These are phyloP conservation scores for Acronicta aceris DNA, from an alignment of 2,888 invertebrate species.

Conservation along the genomic window DNA sequence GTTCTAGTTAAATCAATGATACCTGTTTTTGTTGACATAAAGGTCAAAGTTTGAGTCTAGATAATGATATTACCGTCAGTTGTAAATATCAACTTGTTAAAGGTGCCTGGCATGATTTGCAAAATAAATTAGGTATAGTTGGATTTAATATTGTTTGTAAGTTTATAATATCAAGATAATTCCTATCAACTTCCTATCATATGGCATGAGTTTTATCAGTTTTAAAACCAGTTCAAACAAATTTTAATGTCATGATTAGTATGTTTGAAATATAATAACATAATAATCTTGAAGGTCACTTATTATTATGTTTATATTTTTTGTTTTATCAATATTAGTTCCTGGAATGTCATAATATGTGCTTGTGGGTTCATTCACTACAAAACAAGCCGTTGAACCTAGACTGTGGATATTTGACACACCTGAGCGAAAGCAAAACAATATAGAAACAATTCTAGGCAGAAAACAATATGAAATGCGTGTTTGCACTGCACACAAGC, in stretches of 20 bases:
- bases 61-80: slow-evolving; percentile 20
- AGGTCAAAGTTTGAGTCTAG: slow-evolving; percentile 29
- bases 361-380: slow-evolving; percentile 17
- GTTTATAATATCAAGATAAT: slow-evolving; percentile 8
- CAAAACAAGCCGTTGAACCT: slow-evolving; percentile 20
- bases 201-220: slow-evolving; percentile 23
- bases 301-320: slow-evolving; percentile 47
- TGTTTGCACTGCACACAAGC: slow-evolving; percentile 63
- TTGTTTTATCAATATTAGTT: slow-evolving; percentile 45
- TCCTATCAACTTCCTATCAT: slow-evolving; percentile 3
- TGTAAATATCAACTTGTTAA: slow-evolving; percentile 14
- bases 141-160: neutral
- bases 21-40: slow-evolving; percentile 8
- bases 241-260: slow-evolving; percentile 33
- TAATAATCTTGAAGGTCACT: slow-evolving; percentile 29
- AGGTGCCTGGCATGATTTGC: slow-evolving; percentile 27
- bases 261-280: neutral
- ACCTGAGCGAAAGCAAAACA: slow-evolving; percentile 35
- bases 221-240: slow-evolving; percentile 22
- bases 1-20: slow-evolving; percentile 1
- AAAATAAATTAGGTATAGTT: slow-evolving; percentile 16
- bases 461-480: slow-evolving; percentile 52
- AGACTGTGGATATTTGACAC: slow-evolving; percentile 3
- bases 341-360: slow-evolving; percentile 8
- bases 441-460: slow-evolving; percentile 45